phyloP scores from a whole-genome alignment of 2,113 vertebrate species.

The Ageneiosus marmoratus region DNA sequence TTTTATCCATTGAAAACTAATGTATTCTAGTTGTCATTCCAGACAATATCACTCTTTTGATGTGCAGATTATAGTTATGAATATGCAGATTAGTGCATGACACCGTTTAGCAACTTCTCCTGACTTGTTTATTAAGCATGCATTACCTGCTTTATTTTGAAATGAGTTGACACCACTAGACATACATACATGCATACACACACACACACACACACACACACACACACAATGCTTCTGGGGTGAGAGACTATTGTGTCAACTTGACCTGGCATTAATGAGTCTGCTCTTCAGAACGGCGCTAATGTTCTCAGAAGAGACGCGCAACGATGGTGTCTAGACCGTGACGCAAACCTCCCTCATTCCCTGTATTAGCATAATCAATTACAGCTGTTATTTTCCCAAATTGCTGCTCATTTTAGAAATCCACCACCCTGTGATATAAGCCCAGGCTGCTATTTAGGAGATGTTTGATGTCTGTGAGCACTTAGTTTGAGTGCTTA shows the following conservation, averaged over 20 bases:
- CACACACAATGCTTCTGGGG: background rate
- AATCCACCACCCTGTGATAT: background rate
- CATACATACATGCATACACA: background rate
- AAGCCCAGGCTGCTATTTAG: background rate
- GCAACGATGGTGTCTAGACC: background rate
- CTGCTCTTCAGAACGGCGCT: background rate
- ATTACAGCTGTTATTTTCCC: conserved; percentile 21
- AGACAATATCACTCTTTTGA: background rate
- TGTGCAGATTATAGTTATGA: conserved; percentile 12
- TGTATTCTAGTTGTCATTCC: background rate
- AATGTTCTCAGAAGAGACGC: conserved; percentile 18
- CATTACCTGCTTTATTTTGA: background rate
- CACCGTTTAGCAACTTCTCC: background rate
- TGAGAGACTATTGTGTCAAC: conserved; percentile 5
- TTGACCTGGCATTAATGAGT: conserved; percentile 24
- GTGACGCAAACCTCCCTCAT: conserved; percentile 17
- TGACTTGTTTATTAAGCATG: background rate
- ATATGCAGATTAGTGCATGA: conserved; percentile 3
- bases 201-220: no score
- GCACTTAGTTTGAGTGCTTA: conserved; percentile 16
- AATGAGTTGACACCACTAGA: background rate
- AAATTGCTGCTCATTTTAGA: conserved; percentile 13
- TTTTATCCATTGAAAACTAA: background rate
- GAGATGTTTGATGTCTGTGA: background rate
- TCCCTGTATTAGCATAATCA: conserved; percentile 21